Evolutionary conservation across 2,113 vertebrate species (phyloP), one percentile per base, ranked within the genome.

Genomic region (Gymnogyps californianus): DNA sequence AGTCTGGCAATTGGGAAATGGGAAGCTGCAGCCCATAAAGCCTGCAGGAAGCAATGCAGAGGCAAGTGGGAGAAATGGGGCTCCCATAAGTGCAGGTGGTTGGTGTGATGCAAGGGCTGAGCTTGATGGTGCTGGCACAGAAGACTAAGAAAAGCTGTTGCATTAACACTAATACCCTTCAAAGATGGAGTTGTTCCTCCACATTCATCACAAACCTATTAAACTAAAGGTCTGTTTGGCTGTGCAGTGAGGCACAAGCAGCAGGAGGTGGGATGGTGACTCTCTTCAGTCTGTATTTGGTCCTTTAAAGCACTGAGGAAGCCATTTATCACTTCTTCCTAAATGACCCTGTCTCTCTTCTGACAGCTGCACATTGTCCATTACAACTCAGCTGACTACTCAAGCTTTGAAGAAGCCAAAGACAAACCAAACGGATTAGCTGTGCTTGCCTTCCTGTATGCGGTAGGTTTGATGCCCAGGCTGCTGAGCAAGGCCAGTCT

Each of bases 361-460:
- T 54, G 84, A 19, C 98, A 99, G 99, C 98, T 99, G 59, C 99
- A 99, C 58, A 84, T 99, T 3, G 99, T 99, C 88, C 99, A 99
- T 97, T 99, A 99, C 97, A 99, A 99, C 83, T 98, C 98, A 21
- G 98, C 96, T 3, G 98, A 98, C 83, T 99, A 99, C 91, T 57
- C 66, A 0, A 99, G 97, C 97, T 99, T 98, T 22, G 95, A 97
- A 0, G 96, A 98, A 26, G 99, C 99, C 83, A 97, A 95, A 87
- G 96, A 98, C 59, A 98, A 98, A 40, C 91, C 97, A 0, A 98
- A 99, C 0, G 99, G 99, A 1, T 44, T 99, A 97, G 99, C 99
- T 1, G 99, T 99, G 34, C 96, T 99, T 10, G 99, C 99, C 19
- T 98, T 99, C 94, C 98, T 99, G 19, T 98, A 98, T 11, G 96